These are phyloP conservation scores for Arenaria interpres DNA, from an alignment of 2,113 vertebrate genomes.

Conservation along the genomic window DNA sequence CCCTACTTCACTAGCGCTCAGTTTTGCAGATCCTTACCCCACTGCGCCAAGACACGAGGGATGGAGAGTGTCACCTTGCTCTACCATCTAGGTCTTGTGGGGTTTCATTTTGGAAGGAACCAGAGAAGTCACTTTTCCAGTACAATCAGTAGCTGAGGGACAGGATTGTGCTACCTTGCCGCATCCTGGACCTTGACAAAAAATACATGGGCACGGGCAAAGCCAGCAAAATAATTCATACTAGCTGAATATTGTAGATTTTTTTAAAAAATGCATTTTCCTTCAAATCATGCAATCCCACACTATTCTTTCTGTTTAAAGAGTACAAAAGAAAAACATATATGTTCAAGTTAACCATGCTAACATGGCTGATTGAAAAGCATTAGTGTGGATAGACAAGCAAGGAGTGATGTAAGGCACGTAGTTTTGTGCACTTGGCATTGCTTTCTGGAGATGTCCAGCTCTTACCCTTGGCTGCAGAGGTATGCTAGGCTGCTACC, in stretches of 20 bases:
- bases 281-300: neutral
- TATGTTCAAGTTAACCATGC: neutral
- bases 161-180: neutral
- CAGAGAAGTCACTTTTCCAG: neutral
- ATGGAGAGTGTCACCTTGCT: neutral
- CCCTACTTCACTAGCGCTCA: rapidly evolving
- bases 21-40: neutral
- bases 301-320: neutral
- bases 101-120: neutral
- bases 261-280: neutral
- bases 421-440: rapidly evolving
- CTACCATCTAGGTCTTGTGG: neutral
- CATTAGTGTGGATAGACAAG: neutral
- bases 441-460: neutral
- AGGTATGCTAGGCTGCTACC: neutral
- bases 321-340: neutral
- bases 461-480: neutral
- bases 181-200: neutral
- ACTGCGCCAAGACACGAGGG: neutral
- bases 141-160: neutral
- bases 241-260: no score
- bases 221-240: neutral
- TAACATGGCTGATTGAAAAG: neutral
- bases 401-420: neutral
- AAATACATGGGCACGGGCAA: rapidly evolving